A percentile compares a stretch with the other conserved stretches of the same genome.
Evolutionary conservation across 1,140 invertebrate species (phyloP).

Genomic region (Drosophila pruinosa): DNA sequence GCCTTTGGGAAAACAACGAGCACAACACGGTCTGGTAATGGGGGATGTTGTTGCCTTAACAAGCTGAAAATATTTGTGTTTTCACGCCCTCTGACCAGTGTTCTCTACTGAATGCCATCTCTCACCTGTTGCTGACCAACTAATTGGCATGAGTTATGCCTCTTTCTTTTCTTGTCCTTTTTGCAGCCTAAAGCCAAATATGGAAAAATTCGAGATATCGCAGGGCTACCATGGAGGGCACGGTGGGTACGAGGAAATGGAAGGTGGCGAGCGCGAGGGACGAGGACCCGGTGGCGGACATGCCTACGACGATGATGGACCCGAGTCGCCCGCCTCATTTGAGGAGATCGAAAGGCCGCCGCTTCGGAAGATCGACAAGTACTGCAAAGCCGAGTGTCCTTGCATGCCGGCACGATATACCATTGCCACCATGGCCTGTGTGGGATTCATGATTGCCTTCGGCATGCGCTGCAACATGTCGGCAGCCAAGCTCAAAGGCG

Average conservation of each 20-base stretch:
- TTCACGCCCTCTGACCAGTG: conserved; percentile 45
- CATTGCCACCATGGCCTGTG: conserved; percentile 91
- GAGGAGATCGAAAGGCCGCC: conserved; percentile 90
- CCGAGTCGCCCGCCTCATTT: conserved; percentile 88
- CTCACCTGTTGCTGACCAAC: conserved; percentile 56
- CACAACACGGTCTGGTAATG: conserved; percentile 1
- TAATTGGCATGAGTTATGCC: conserved; percentile 72
- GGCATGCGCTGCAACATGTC: conserved; percentile 98
- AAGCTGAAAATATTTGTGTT: conserved; percentile 75
- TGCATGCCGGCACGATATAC: conserved; percentile 94
- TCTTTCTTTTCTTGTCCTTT: background rate
- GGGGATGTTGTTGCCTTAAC: conserved; percentile 52
- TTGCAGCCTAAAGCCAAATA: conserved; percentile 75
- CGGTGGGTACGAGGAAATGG: conserved; percentile 84
- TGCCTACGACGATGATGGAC: conserved; percentile 84
- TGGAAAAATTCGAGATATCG: conserved; percentile 86
- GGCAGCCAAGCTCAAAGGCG: conserved; percentile 93
- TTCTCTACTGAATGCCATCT: background rate
- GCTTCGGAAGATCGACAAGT: conserved; percentile 93
- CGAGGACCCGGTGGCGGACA: conserved; percentile 83
- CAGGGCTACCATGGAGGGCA: conserved; percentile 82
- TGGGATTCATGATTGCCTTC: conserved; percentile 96
- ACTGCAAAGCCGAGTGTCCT: conserved; percentile 93
- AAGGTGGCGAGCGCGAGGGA: conserved; percentile 83
- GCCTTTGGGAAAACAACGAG: conserved; percentile 53